Evolutionary conservation across 2,888 invertebrate genomes (phyloP).

Genomic region (Rotaria magnacalcarata): DNA sequence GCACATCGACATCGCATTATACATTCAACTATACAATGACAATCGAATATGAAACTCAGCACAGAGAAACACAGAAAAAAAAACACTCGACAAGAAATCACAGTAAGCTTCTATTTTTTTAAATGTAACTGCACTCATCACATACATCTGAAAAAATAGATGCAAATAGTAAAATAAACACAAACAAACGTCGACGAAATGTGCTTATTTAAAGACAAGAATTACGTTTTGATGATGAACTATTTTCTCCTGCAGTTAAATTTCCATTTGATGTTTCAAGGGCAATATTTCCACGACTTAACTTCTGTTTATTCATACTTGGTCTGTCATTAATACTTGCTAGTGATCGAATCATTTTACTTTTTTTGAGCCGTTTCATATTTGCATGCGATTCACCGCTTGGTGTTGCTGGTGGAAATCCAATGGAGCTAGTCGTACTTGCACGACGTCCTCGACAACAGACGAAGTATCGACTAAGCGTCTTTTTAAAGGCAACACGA

Average conservation of each 20-base stretch:
- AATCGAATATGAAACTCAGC: not conserved
- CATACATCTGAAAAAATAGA: not conserved
- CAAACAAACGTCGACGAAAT: not conserved
- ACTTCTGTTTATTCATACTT: not conserved
- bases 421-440: not conserved
- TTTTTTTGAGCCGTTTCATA: not conserved
- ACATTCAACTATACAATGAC: not conserved
- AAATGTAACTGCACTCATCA: not conserved
- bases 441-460: not conserved
- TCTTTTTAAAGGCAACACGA: slow-evolving; percentile 81
- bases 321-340: not conserved
- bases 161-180: not conserved
- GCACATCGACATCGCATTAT: not conserved
- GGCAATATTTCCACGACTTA: not conserved
- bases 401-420: not conserved
- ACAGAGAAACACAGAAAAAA: not conserved
- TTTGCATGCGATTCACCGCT: not conserved
- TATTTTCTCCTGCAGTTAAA: not conserved
- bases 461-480: slow-evolving; percentile 49
- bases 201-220: not conserved
- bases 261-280: not conserved
- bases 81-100: not conserved
- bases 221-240: slow-evolving; percentile 10
- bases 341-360: not conserved
- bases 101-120: not conserved